Base-by-base conservation (phyloP, 2,888 invertebrate genomes). In the Julus scanicus region DNA sequence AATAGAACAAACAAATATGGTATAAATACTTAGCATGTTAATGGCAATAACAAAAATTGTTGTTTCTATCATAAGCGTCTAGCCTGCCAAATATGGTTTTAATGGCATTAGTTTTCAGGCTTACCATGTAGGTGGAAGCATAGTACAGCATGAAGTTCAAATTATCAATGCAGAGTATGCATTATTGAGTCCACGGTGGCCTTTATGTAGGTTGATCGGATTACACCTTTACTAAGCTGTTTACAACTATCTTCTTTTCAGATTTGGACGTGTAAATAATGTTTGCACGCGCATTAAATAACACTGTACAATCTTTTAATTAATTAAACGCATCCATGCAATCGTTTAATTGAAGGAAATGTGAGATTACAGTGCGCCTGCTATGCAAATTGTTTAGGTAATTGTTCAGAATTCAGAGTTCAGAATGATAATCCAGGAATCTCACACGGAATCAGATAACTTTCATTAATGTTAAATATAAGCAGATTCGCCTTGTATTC, bases 201-300 rank as follows among this genome's bases (percentile, higher is more conserved):
- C 29, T 80, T 80, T 80, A 37, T 37, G 11, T 80, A 37, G 80
- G 80, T 80, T 80, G 80, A 80, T 80, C 80, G 37, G 80, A 80
- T 80, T 80, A 80, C 80, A 37, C 29, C 80, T 15, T 80, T 71
- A 29, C 80, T 80, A 80, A 80, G 80, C 80, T 80, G 80, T 80
- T 80, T 80, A 80, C 80, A 80, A 80, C 37, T 29, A 37, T 37
- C 80, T 80, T 37, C 80, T 80, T 37, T 44, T 80, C 80, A 8
- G 9, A 80, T 80, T 80, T 80, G 13, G 37, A 80, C 20, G 37
- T 37, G 80, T 80, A 80, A 80, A 80, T 37, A 80, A 80, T 29
- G 29, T 80, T 80, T 37, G 3, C 80, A 80, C 37, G 80, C 37
- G 13, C 80, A 80, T 80, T 20, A 80, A 80, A 37, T 37, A 80